Conservation (phyloP, 2,888 invertebrate species). For the Crematogaster levior region DNA sequence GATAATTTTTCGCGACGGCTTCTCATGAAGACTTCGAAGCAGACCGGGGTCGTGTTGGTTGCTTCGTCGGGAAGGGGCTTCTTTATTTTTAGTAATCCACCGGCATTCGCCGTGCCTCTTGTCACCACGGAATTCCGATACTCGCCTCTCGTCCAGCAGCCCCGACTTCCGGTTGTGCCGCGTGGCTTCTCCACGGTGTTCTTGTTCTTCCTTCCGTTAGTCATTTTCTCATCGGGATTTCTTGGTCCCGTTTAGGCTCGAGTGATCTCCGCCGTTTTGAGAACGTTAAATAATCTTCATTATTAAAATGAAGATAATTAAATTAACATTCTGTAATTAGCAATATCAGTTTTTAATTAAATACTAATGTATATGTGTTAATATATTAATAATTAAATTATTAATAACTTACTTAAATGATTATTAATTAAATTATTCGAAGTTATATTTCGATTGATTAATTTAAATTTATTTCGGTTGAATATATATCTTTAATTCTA, state of each 20-base stretch:
- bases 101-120: conserved; percentile 28
- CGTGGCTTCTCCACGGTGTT: conserved; percentile 47
- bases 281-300: neutral
- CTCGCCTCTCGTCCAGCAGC: conserved; percentile 1
- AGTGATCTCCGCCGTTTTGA: neutral
- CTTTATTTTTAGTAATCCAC: conserved; percentile 70
- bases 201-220: conserved; percentile 51
- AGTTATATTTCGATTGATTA: neutral
- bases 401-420: neutral
- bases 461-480: neutral
- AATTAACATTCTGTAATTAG: neutral
- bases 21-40: conserved; percentile 26
- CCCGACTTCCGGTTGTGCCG: neutral
- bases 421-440: neutral
- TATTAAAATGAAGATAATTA: neutral
- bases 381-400: neutral
- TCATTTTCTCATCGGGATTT: conserved; percentile 9
- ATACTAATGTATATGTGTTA: neutral
- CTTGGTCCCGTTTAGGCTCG: neutral
- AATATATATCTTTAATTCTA: neutral
- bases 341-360: neutral
- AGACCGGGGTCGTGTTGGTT: conserved; percentile 54
- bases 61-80: conserved; percentile 61
- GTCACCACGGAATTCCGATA: neutral
- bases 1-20: conserved; percentile 49